Evolutionary conservation across 2,113 vertebrate species (phyloP), one percentile per base, ranked within the genome.

Genomic region (Brachypteracias leptosomus): DNA sequence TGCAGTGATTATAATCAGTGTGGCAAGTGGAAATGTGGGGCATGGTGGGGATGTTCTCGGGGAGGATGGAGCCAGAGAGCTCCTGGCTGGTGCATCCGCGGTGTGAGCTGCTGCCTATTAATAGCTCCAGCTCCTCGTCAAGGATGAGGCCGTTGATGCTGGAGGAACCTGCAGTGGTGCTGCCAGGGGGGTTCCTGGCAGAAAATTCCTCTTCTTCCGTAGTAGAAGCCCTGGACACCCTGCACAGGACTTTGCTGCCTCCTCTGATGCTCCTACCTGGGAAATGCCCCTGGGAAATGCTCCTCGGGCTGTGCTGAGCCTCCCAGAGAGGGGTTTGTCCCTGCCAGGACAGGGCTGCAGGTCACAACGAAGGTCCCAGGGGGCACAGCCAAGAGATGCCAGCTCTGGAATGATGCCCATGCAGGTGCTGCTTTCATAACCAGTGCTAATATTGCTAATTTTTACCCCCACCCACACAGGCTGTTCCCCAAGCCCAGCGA

Each of bases 371-470:
- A 1, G 6, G 14, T 40, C 22, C 57, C 16, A 4, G 42, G 4
- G 6, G 11, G 13, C 22, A 52, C n/a, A 52, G 52, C 28, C 0
- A 6, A 58, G 79, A 31, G 19, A 26, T 26, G 26, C 49, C 5
- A 0, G 42, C 49, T 68, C 66, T 0, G 0, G 59, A 54, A 22
- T 7, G 18, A 61, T 55, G 61, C 47, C 55, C 0, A 2, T 18
- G 49, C 33, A 15, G 36, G 35, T 54, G 18, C 63, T 3, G 3
- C 61, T 19, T 71, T 36, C 35, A 5, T 21, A 52, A 47, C 44
- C 0, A 1, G 36, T 9, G 55, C 36, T 46, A 19, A 35, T 4
- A 3, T 24, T 15, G 49, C 28, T 28, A 26, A 52, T 58, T 17
- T 8, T 8, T 16, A 22, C 66, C 36, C 79, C n/a, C 5, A 51